Percentiles rank a stretch among this genome's conserved stretches.
Evolutionary conservation across 2,113 vertebrate genomes (phyloP).

Genomic region (Pan paniscus): DNA sequence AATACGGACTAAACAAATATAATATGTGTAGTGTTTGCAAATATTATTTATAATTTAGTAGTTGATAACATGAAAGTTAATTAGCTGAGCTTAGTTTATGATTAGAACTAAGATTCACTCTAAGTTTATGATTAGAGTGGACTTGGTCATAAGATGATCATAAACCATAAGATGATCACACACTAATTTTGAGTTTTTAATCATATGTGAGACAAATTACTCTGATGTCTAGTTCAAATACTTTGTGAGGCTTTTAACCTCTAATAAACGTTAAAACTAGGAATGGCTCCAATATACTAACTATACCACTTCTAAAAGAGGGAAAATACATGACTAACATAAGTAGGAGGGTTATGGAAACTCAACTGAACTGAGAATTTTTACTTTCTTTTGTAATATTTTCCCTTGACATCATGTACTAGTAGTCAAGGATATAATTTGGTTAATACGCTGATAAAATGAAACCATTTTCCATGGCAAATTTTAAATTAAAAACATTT

Average conservation of each 20-base stretch:
- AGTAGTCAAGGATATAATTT: not conserved
- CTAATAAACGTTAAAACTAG: not conserved
- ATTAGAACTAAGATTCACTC: not conserved
- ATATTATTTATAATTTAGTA: not conserved
- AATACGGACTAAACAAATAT: not conserved
- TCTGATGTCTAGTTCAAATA: not conserved
- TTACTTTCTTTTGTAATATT: constrained; percentile 42
- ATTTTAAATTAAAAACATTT: constrained; percentile 33
- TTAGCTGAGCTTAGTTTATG: not conserved
- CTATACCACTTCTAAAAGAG: not conserved
- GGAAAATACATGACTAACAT: not conserved
- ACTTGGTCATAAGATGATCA: not conserved
- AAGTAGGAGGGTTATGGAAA: constrained; percentile 23
- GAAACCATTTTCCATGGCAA: constrained; percentile 56
- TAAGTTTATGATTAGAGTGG: not conserved
- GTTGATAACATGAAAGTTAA: not conserved
- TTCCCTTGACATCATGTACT: constrained; percentile 19
- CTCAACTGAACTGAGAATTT: not conserved
- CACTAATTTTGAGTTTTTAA: not conserved
- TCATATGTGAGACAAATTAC: not conserved
- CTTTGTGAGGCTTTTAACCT: not conserved
- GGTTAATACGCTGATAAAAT: not conserved
- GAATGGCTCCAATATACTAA: not conserved
- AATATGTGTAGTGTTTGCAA: not conserved
- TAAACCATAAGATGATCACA: not conserved